Evolutionary conservation across 2,888 invertebrate genomes (phyloP).

Genomic region (Panzeria rudis): DNA sequence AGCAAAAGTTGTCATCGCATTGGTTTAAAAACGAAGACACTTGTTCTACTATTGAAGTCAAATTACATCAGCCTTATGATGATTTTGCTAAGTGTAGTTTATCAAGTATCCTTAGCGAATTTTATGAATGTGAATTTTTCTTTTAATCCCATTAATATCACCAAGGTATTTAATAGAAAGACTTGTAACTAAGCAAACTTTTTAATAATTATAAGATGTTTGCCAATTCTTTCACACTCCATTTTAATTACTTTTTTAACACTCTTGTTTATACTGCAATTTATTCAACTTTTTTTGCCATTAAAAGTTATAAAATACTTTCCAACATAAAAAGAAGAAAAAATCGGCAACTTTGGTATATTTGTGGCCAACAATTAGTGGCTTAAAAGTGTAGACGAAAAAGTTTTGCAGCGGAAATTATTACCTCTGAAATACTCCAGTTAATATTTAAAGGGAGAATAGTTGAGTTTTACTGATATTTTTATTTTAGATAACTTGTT

Average conservation of each 20-base stretch:
- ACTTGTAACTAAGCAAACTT: too few species aligned
- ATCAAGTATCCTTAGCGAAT: too few species aligned
- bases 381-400: conserved; percentile 8
- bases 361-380: conserved; percentile 36
- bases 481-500: background rate
- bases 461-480: background rate
- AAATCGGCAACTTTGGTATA: background rate
- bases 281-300: background rate
- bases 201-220: conserved; percentile 4
- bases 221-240: background rate
- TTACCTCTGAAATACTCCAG: conserved; percentile 3
- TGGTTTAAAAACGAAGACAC: too few species aligned
- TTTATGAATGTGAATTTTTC: too few species aligned
- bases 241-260: conserved; percentile 26
- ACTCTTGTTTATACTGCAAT: background rate
- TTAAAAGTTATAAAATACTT: conserved; percentile 18
- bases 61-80: too few species aligned
- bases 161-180: too few species aligned
- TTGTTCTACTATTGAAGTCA: too few species aligned
- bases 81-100: too few species aligned
- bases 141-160: too few species aligned
- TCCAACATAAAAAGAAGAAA: background rate
- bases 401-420: conserved; percentile 31
- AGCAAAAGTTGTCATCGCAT: too few species aligned
- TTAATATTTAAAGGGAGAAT: background rate